Evolutionary conservation across 2,888 invertebrate genomes (phyloP).

Genomic region (Netelia inedita): DNA sequence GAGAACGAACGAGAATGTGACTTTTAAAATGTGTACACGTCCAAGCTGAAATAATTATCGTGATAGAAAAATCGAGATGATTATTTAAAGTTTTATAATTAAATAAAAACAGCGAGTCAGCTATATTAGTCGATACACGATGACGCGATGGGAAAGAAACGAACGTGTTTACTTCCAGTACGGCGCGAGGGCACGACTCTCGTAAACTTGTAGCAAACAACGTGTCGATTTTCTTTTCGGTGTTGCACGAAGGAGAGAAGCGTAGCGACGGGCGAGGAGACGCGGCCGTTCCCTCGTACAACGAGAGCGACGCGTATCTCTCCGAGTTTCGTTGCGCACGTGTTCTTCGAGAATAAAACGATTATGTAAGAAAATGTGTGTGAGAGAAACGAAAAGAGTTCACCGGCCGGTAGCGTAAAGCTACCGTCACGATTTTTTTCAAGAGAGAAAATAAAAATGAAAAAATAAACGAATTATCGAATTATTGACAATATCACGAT

Average conservation of each 20-base stretch:
- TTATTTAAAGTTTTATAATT: not conserved
- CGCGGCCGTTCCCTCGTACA: constrained; percentile 5
- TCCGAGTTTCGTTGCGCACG: constrained; percentile 49
- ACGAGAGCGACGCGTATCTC: not conserved
- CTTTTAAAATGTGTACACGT: not conserved
- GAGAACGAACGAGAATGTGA: not conserved
- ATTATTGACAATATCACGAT: not conserved
- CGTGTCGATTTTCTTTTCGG: constrained; percentile 35
- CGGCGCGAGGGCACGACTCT: not conserved
- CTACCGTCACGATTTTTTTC: constrained; percentile 27
- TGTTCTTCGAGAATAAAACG: constrained; percentile 44
- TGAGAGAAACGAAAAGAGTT: constrained; percentile 31
- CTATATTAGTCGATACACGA: constrained; percentile 22
- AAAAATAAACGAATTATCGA: not conserved
- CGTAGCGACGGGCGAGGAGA: too few species aligned
- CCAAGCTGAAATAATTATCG: not conserved
- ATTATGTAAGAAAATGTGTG: constrained; percentile 55
- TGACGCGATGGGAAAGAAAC: too few species aligned
- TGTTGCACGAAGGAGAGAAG: not conserved
- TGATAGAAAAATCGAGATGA: not conserved
- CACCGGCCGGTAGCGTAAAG: constrained; percentile 57
- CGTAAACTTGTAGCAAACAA: constrained; percentile 7
- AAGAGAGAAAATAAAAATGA: not conserved
- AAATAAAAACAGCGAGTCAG: not conserved
- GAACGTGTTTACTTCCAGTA: too few species aligned